Evolutionary conservation across 2,113 vertebrate species (phyloP).

Genomic region (Paradoxurus hermaphroditus): DNA sequence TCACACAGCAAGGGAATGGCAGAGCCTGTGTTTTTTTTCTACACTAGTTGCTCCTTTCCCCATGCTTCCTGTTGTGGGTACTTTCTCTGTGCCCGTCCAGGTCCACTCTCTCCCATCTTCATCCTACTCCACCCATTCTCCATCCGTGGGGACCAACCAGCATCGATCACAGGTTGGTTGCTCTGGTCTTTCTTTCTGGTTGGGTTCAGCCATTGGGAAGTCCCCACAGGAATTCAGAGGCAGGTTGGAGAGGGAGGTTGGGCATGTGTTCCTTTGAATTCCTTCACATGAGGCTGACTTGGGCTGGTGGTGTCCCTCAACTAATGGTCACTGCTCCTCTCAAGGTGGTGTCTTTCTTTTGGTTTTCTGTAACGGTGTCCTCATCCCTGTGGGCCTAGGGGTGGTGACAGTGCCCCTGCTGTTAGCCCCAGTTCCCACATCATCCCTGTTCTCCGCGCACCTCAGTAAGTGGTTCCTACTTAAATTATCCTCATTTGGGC

Average conservation of each 20-base stretch:
- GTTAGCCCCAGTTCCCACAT: too few relatives aligned
- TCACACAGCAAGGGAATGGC: background rate
- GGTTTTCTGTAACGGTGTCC: background rate
- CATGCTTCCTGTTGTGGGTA: accelerated
- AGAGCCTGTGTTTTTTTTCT: accelerated
- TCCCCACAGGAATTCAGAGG: background rate
- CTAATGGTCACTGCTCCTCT: background rate
- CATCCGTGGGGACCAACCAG: background rate
- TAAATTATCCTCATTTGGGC: background rate
- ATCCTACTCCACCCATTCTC: background rate
- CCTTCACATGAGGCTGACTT: background rate
- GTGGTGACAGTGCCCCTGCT: accelerated
- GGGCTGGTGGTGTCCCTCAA: background rate
- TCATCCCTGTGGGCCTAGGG: background rate
- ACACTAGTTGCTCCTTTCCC: accelerated
- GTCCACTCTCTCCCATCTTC: background rate
- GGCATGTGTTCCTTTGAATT: background rate
- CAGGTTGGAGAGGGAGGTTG: background rate
- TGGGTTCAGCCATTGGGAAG: background rate
- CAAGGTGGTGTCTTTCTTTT: background rate
- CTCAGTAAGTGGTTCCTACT: background rate
- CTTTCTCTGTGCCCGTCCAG: too few relatives aligned
- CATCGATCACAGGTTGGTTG: accelerated
- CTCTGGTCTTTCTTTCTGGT: background rate
- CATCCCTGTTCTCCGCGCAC: accelerated